Percentiles rank a stretch among this genome's conserved stretches.
phyloP scores from a whole-genome alignment of 2,797 vertebrate species.

The Bradypodion ventrale region DNA sequence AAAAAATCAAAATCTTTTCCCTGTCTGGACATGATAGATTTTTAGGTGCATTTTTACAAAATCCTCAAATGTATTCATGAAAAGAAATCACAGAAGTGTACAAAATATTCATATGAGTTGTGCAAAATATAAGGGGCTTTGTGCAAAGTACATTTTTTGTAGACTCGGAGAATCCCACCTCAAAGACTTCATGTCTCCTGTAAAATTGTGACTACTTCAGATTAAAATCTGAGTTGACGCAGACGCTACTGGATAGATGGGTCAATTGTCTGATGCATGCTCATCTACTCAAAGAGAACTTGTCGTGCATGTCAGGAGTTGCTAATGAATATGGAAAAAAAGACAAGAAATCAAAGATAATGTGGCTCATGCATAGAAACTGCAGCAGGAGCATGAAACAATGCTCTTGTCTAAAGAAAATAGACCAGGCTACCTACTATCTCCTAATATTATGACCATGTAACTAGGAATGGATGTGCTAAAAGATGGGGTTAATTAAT shows the following conservation, averaged over 20 bases:
- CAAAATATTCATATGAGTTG: too few species aligned
- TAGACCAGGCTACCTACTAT: neutral
- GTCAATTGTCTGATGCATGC: neutral
- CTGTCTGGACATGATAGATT: too few species aligned
- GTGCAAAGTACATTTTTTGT: too few species aligned
- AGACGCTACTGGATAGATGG: neutral
- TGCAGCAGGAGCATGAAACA: neutral
- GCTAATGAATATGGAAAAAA: neutral
- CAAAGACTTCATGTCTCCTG: neutral
- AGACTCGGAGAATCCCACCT: neutral
- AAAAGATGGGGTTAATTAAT: neutral
- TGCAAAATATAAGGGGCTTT: too few species aligned
- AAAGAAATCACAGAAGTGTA: too few species aligned
- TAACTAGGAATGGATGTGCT: too few species aligned
- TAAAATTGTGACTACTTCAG: neutral
- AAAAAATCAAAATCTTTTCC: too few species aligned
- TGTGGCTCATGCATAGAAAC: neutral
- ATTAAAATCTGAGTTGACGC: neutral
- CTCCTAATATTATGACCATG: neutral
- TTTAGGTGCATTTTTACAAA: too few species aligned
- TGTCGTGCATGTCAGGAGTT: neutral
- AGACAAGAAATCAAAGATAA: neutral
- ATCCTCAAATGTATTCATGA: too few species aligned
- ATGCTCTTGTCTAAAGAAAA: neutral
- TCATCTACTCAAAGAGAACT: neutral